These are phyloP conservation scores for Cephus cinctus DNA, from an alignment of 1,140 invertebrate genomes.

Conservation along the genomic window DNA sequence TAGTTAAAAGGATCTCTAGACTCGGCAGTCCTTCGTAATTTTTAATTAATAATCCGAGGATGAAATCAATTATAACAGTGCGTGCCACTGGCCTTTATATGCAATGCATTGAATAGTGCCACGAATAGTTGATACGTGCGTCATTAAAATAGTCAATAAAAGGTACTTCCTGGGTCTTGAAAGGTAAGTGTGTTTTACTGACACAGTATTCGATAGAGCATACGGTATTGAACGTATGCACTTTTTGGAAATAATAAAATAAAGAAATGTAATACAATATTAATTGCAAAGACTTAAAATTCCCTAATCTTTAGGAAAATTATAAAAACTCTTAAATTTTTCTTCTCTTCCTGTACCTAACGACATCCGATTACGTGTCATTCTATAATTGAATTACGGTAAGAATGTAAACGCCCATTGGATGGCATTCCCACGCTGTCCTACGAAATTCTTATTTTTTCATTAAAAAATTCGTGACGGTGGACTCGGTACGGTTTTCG, in stretches of 20 bases:
- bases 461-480: no score
- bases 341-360: no score
- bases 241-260: neutral
- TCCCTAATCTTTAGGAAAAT: neutral
- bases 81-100: constrained; percentile 18
- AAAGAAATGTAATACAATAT: neutral
- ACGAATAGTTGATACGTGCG: neutral
- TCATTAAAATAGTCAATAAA: neutral
- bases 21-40: constrained; percentile 8
- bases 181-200: neutral
- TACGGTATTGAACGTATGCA: neutral
- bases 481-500: no score
- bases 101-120: neutral
- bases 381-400: no score
- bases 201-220: no score
- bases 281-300: neutral
- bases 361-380: no score
- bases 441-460: no score
- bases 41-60: constrained; percentile 19
- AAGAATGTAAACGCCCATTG: no score
- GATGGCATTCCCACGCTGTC: no score
- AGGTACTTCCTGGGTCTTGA: neutral
- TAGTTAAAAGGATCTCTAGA: neutral
- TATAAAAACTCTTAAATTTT: neutral
- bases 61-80: constrained; percentile 23